These are phyloP conservation scores for Polypedilum pembai DNA, from an alignment of 1,140 invertebrate species.

Conservation along the genomic window DNA sequence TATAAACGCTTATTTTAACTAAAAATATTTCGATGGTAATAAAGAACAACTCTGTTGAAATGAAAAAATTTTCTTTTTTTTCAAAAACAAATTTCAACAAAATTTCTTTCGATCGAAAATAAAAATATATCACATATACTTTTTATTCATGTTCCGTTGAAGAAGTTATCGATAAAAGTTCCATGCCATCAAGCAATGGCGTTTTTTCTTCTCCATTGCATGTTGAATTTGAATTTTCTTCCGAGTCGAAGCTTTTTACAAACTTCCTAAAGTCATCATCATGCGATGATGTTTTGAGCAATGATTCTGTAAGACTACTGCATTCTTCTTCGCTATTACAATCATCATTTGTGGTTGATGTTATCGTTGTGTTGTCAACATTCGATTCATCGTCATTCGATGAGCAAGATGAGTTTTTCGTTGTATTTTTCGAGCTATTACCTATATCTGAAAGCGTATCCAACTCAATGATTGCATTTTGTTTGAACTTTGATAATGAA, in stretches of 20 bases:
- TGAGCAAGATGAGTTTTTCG: not conserved
- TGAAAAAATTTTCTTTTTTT: too few relatives aligned
- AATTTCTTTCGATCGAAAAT: too few relatives aligned
- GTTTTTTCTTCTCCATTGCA: slow-evolving; percentile 42
- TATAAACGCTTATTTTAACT: too few relatives aligned
- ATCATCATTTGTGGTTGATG: slow-evolving; percentile 21
- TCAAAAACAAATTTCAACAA: too few relatives aligned
- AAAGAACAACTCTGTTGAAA: too few relatives aligned
- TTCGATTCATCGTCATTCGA: slow-evolving; percentile 17
- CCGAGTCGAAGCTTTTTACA: not conserved
- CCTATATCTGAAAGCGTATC: not conserved
- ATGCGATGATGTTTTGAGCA: slow-evolving; percentile 20
- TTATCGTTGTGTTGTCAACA: slow-evolving; percentile 8
- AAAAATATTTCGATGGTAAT: too few relatives aligned
- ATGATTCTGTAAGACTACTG: slow-evolving; percentile 9
- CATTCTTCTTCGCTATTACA: slow-evolving; percentile 18
- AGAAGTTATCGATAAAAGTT: slow-evolving; percentile 42
- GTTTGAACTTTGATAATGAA: slow-evolving; percentile 38
- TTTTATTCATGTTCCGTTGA: slow-evolving; percentile 39
- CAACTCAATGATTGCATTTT: slow-evolving; percentile 37
- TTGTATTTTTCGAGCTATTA: not conserved
- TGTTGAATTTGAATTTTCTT: not conserved
- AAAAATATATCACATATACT: not conserved
- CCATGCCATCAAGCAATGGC: slow-evolving; percentile 41
- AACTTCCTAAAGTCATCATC: not conserved